These are phyloP conservation scores for Gymnorhina tibicen DNA, from an alignment of 2,113 vertebrate species.

Conservation along the genomic window DNA sequence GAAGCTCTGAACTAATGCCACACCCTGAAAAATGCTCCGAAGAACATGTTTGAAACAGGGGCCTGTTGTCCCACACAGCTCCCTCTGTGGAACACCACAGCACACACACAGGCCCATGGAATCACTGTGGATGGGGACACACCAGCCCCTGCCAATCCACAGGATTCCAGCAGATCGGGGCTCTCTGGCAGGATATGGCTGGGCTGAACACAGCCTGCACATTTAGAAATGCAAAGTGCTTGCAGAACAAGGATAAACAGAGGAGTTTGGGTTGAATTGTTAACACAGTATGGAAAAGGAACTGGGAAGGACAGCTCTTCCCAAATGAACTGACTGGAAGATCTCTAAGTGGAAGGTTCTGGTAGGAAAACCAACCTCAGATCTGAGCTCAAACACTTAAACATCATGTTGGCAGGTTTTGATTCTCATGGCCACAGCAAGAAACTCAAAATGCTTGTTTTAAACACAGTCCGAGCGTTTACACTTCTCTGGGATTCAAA, in stretches of 20 bases:
- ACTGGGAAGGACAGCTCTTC: background rate
- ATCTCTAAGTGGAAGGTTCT: background rate
- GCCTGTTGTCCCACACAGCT: background rate
- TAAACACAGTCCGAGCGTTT: rapidly evolving
- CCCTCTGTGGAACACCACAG: background rate
- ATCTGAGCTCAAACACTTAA: background rate
- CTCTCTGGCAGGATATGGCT: background rate
- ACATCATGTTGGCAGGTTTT: background rate
- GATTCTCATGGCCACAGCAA: background rate
- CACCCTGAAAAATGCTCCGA: background rate
- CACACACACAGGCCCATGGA: background rate
- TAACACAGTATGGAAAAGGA: background rate
- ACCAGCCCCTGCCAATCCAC: background rate
- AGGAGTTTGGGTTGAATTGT: background rate
- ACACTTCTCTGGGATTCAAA: background rate
- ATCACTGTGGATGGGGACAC: background rate
- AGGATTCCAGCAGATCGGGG: background rate
- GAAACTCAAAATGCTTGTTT: background rate
- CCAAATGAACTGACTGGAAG: background rate
- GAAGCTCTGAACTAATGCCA: background rate
- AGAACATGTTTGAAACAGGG: background rate
- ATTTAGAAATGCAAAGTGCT: background rate
- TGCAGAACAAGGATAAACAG: background rate
- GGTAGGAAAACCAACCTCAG: background rate
- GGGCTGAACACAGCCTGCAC: background rate